Evolutionary conservation across 2,113 vertebrate genomes (phyloP), one percentile per base, ranked within the genome.

Genomic region (Caranx ignobilis): DNA sequence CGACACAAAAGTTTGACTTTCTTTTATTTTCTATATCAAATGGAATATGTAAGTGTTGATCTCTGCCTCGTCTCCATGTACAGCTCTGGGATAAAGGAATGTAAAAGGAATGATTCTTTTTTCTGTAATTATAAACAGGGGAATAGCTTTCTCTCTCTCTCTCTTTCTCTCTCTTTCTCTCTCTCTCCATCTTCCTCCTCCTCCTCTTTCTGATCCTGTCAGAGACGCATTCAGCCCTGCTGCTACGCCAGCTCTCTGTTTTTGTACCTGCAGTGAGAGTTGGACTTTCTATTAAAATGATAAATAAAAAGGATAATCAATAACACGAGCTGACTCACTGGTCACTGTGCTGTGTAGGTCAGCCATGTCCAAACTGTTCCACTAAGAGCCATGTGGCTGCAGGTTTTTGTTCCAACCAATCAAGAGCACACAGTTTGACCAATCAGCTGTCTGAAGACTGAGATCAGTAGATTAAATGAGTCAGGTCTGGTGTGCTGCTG

Each of bases 251-350:
- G 68, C 90, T 89, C 87, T 89, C 82, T 84, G 81, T 88, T 92
- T 91, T 93, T 91, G 54, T 91, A 90, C 70, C 85, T 84, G 81
- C 85, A 81, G 86, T 13, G 74, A 89, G 86, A 89, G 86, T 78
- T 84, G 86, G 85, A 85, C 82, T 93, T 93, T 94, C 55, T 92
- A 92, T 85, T 57, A 81, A 93, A 92, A 87, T 41, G 8, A 76
- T 18, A 90, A 91, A 91, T 88, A 91, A 87, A 91, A 80, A 64
- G 5, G 35, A 79, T 71, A 72, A 88, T 89, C 77, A 75, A 71
- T 64, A 18, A 81, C 18, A 1, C 37, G 2, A 7, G 2, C 0
- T n/a, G 1, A 6, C 11, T 71, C 19, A 55, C 35, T 15, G 54
- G 26, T 55, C n/a, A 10, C n/a, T 41, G 39, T 37, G 37, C 8